phyloP scores from a whole-genome alignment of 2,888 invertebrate species.

The Thelaira solivaga region DNA sequence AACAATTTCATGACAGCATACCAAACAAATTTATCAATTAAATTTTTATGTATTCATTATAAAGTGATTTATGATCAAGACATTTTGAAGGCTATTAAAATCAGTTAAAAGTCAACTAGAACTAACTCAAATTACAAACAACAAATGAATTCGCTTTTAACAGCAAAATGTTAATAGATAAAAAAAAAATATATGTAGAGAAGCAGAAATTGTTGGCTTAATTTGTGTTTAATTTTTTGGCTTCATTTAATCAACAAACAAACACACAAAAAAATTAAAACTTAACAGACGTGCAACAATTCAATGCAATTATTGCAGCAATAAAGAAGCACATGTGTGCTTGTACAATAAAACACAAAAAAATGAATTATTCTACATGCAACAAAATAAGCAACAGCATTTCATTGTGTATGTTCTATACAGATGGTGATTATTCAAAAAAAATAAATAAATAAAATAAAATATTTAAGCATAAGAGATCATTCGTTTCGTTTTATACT shows the following conservation, averaged over 20 bases:
- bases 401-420: not conserved
- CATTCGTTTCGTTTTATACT: slow-evolving; percentile 14
- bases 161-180: slow-evolving; percentile 48
- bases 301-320: slow-evolving; percentile 65
- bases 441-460: slow-evolving; percentile 2
- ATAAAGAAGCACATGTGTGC: slow-evolving; percentile 23
- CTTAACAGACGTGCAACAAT: slow-evolving; percentile 64
- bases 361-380: slow-evolving; percentile 37
- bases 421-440: slow-evolving; percentile 29
- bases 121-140: slow-evolving; percentile 27
- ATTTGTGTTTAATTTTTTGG: slow-evolving; percentile 44
- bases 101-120: slow-evolving; percentile 46
- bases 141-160: slow-evolving; percentile 13
- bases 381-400: slow-evolving; percentile 12
- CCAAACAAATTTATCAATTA: slow-evolving; percentile 62
- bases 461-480: slow-evolving; percentile 20
- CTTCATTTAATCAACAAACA: slow-evolving; percentile 24
- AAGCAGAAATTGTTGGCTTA: slow-evolving; percentile 30
- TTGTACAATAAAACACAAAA: too few species aligned
- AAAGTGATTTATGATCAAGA: slow-evolving; percentile 60
- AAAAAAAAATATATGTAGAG: too few species aligned
- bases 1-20: slow-evolving; percentile 58
- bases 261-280: slow-evolving; percentile 15
- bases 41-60: slow-evolving; percentile 42
- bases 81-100: slow-evolving; percentile 62